phyloP scores from a whole-genome alignment of 2,113 vertebrate genomes.

The Percina caprodes region DNA sequence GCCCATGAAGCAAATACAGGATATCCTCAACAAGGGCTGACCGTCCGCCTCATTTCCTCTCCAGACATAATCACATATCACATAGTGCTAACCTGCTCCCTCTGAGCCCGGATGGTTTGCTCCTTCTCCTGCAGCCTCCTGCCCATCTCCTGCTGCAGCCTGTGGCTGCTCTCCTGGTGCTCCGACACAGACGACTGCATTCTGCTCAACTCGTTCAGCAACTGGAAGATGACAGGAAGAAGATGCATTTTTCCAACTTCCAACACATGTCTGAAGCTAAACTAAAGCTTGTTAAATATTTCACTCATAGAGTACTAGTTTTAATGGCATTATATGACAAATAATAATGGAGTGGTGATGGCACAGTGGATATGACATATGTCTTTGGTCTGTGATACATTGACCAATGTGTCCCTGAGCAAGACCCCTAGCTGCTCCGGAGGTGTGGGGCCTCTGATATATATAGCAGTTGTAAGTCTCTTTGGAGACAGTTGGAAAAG shows the following conservation, averaged over 20 bases:
- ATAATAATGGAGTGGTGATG: too few species aligned
- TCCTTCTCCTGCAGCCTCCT: slow-evolving; percentile 88
- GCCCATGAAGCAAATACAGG: slow-evolving; percentile 71
- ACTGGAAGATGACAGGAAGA: slow-evolving; percentile 66
- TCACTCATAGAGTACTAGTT: neutral
- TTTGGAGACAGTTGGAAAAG: too few species aligned
- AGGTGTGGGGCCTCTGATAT: too few species aligned
- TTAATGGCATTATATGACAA: too few species aligned
- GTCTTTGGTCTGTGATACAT: too few species aligned
- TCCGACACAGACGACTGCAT: slow-evolving; percentile 80
- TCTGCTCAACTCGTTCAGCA: slow-evolving; percentile 84
- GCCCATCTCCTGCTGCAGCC: slow-evolving; percentile 85
- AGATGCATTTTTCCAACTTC: neutral
- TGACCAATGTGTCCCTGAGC: too few species aligned
- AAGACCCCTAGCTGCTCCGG: too few species aligned
- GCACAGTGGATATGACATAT: too few species aligned
- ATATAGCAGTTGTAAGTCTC: too few species aligned
- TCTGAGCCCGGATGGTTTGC: slow-evolving; percentile 84
- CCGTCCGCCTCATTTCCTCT: slow-evolving; percentile 57
- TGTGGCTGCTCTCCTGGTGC: slow-evolving; percentile 81
- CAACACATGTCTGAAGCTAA: neutral
- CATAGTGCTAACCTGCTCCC: slow-evolving; percentile 87
- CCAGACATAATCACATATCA: slow-evolving; percentile 5
- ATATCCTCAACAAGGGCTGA: slow-evolving; percentile 79
- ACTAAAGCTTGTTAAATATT: neutral